Percentiles rank a stretch among this genome's conserved stretches.
Conservation (phyloP, 2,113 vertebrate species). For the Silurus asotus region DNA sequence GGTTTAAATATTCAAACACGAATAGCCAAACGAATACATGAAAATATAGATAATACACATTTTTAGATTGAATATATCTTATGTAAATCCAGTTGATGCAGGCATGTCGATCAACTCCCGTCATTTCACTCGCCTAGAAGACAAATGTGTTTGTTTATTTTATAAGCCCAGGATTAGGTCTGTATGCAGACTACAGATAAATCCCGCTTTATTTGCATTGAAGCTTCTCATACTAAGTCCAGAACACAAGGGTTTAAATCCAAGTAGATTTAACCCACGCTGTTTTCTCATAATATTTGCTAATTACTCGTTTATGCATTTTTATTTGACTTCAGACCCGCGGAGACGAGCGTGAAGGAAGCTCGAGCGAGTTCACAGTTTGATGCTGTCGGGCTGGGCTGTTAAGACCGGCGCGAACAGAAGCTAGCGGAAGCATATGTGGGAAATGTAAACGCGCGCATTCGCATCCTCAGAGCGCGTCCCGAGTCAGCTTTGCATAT, state of each 20-base stretch:
- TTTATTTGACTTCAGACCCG: slow-evolving; percentile 34
- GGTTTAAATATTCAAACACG: not conserved
- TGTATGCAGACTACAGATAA: slow-evolving; percentile 32
- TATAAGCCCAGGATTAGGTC: slow-evolving; percentile 22
- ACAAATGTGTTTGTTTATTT: slow-evolving; percentile 44
- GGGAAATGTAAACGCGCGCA: slow-evolving; percentile 39
- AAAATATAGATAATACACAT: slow-evolving; percentile 23
- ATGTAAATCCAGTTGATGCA: not conserved
- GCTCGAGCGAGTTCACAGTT: slow-evolving; percentile 37
- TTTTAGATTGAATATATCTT: not conserved
- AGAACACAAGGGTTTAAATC: slow-evolving; percentile 33
- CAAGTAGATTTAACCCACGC: slow-evolving; percentile 38
- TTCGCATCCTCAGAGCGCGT: slow-evolving; percentile 17
- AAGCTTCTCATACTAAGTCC: slow-evolving; percentile 31
- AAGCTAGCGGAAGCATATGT: slow-evolving; percentile 35
- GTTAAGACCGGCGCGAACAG: slow-evolving; percentile 32
- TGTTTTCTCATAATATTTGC: slow-evolving; percentile 45
- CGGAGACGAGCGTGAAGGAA: slow-evolving; percentile 26
- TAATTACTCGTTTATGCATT: slow-evolving; percentile 43
- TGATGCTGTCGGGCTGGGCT: slow-evolving; percentile 30
- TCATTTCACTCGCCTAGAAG: slow-evolving; percentile 24
- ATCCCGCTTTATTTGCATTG: slow-evolving; percentile 23
- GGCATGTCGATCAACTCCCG: slow-evolving; percentile 29
- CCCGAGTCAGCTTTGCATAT: slow-evolving; percentile 30
- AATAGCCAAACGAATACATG: not conserved